These are phyloP conservation scores for Palythoa caribaeorum DNA, from an alignment of 92 coral and sea anemone species.

Conservation along the genomic window DNA sequence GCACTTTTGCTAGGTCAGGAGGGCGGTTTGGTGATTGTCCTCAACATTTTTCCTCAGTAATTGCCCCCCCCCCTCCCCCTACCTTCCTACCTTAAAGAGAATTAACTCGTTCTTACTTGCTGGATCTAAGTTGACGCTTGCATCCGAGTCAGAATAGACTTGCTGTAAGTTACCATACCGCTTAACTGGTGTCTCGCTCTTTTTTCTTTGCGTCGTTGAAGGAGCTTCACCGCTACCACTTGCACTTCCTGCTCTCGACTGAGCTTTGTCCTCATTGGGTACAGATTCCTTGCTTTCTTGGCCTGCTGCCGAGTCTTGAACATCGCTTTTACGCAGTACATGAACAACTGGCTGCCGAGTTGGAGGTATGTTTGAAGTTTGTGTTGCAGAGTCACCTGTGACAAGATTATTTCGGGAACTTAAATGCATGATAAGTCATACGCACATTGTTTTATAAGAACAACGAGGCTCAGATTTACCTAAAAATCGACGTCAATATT, in stretches of 20 bases:
- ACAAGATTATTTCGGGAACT: background rate
- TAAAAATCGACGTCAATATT: no score
- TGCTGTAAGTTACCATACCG: conserved; percentile 20
- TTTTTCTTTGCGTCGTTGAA: background rate
- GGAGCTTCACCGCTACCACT: conserved; percentile 3
- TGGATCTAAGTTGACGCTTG: conserved; percentile 26
- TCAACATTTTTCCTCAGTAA: no score
- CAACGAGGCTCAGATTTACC: no score
- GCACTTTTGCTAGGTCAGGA: no score
- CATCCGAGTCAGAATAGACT: background rate
- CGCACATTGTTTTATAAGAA: no score
- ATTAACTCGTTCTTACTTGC: conserved; percentile 8
- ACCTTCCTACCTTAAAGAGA: no score
- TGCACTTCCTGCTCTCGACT: conserved; percentile 1
- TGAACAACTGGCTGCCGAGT: background rate
- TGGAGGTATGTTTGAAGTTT: background rate
- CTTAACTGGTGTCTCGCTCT: background rate
- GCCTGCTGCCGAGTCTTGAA: background rate
- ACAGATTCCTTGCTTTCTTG: background rate
- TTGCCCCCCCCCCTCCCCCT: no score
- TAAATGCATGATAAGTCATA: background rate
- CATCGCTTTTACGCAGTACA: conserved; percentile 22
- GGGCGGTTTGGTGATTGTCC: no score
- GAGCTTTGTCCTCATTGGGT: background rate
- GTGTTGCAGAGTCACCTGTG: background rate